phyloP scores from a whole-genome alignment of 2,113 vertebrate species.

The Chaenogobius annularis region DNA sequence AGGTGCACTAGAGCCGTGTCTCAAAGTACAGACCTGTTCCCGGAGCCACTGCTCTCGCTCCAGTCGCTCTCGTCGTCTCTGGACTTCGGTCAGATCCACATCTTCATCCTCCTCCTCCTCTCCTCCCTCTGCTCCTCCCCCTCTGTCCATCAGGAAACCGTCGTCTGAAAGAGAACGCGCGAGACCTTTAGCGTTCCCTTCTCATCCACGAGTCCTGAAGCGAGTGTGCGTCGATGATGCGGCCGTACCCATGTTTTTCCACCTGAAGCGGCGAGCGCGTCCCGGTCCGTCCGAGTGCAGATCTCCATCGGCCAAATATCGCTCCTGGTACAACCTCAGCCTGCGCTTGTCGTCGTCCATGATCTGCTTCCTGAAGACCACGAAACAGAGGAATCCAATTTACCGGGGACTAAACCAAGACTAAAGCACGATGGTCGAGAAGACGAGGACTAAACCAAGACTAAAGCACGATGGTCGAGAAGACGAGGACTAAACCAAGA shows the following conservation, averaged over 20 bases:
- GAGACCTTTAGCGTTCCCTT: no score
- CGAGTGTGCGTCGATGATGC: no score
- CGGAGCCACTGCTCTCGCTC: slow-evolving; percentile 94
- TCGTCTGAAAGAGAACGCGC: slow-evolving; percentile 56
- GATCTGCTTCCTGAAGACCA: slow-evolving; percentile 85
- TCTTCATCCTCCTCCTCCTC: slow-evolving; percentile 79
- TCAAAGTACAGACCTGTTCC: no score
- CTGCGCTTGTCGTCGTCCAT: slow-evolving; percentile 92
- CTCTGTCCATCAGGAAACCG: slow-evolving; percentile 70
- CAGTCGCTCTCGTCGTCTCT: slow-evolving; percentile 88
- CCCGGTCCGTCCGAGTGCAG: slow-evolving; percentile 93
- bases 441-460: no score
- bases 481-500: no score
- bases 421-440: not conserved
- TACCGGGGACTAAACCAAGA: not conserved
- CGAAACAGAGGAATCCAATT: not conserved
- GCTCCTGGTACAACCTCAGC: slow-evolving; percentile 90
- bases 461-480: no score
- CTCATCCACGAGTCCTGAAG: no score
- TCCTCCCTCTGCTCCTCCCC: slow-evolving; percentile 73
- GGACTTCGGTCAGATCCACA: slow-evolving; percentile 82
- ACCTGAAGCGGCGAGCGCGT: slow-evolving; percentile 88
- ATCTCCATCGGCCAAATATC: slow-evolving; percentile 91
- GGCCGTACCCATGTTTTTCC: slow-evolving; percentile 89
- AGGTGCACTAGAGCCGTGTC: no score